Evolutionary conservation across 2,888 invertebrate genomes (phyloP), one percentile per base, ranked within the genome.

Genomic region (Ctena decussata): DNA sequence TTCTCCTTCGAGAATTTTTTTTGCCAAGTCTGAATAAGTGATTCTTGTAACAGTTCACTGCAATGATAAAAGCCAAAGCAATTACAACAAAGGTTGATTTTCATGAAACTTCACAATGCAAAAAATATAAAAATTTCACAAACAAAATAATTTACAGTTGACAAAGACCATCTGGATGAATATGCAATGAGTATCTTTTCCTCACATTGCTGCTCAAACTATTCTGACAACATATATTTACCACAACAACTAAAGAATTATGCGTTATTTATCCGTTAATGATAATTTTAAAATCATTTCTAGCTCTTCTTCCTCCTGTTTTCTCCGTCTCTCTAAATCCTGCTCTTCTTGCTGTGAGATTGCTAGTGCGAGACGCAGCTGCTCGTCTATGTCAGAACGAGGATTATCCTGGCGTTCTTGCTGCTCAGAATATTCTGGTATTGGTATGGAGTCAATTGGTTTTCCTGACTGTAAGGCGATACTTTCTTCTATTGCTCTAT

Each of bases 401-500:
- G 80, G 70, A 35, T 74, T 71, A 70, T 80, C 82, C 37, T 57
- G 75, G 70, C 70, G 75, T 83, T 88, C 89, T 81, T 87, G 84
- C 77, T 89, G 81, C 75, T 80, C 89, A 44, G 77, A 69, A 71
- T 87, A 82, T 79, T 85, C 87, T 73, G 86, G 84, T 24, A 89
- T 79, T 44, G 79, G 87, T 37, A 49, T 77, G 41, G 57, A 78
- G 37, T 96, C 96, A 49, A 73, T 72, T 41, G 80, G 78, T 49
- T 77, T 78, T 1, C 89, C 85, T 6, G 86, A 81, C 73, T 90
- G 76, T 82, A 90, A 80, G 80, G 91, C 88, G 77, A 96, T 92
- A 88, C 96, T 96, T 84, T 96, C 96, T 77, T 95, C 96, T 60
- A 96, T 96, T 39, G 96, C 96, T 89, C 96, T 96, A 89, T 71